Percentiles rank a stretch among this genome's conserved stretches.
Conservation (phyloP, 2,888 invertebrate species). For the Tanytarsus gracilentus region DNA sequence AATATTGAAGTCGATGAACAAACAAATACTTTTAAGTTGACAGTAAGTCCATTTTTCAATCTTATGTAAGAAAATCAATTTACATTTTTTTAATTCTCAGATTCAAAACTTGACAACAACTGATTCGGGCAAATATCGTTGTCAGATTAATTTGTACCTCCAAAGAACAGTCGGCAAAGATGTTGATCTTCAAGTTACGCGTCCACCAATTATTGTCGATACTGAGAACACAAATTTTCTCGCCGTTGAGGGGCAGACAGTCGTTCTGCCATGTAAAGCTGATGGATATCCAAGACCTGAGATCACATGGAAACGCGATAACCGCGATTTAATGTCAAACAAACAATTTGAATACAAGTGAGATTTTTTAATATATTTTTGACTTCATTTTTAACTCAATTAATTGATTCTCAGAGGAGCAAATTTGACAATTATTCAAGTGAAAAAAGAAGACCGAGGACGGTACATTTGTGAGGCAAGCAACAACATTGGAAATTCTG, state of each 20-base stretch:
- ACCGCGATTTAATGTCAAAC: conserved; percentile 5
- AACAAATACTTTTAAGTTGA: conserved; percentile 15
- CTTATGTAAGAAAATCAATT: neutral
- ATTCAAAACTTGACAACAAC: conserved; percentile 3
- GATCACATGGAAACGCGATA: conserved; percentile 19
- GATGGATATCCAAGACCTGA: conserved; percentile 21
- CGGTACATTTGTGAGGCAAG: conserved; percentile 18
- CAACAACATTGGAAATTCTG: conserved; percentile 11
- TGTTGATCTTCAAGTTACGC: conserved; percentile 19
- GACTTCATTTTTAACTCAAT: neutral
- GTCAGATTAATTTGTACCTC: conserved; percentile 12
- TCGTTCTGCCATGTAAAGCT: conserved; percentile 4
- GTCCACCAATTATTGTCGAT: conserved; percentile 17
- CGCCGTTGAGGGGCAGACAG: conserved; percentile 1
- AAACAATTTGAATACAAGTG: conserved; percentile 8
- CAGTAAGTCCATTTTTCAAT: neutral
- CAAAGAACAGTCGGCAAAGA: neutral
- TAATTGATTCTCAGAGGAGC: conserved; percentile 1
- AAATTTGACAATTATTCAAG: conserved; percentile 13
- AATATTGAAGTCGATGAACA: neutral
- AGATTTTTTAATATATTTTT: neutral
- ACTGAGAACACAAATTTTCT: neutral
- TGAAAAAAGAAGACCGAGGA: conserved; percentile 29
- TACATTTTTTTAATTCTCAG: neutral
- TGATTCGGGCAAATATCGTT: conserved; percentile 19